Evolutionary conservation across 2,113 vertebrate genomes (phyloP).

Genomic region (Syngnathus floridae): DNA sequence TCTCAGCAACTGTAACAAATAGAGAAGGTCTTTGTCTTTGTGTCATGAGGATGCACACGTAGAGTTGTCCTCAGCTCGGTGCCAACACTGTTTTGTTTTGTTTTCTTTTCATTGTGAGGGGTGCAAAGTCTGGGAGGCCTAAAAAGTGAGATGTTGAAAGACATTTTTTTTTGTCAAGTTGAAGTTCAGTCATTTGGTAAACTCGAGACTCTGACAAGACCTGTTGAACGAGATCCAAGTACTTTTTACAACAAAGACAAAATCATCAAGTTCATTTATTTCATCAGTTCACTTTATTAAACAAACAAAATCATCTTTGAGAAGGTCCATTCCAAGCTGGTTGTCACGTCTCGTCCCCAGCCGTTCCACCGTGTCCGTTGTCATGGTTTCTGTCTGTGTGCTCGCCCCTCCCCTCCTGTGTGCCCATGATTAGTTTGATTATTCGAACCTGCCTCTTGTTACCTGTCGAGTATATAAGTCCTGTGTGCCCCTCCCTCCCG

Average conservation of each 20-base stretch:
- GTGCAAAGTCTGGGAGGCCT: no score
- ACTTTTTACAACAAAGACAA: not conserved
- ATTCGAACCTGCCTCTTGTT: no score
- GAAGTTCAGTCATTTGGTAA: not conserved
- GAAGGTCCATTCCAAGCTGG: no score
- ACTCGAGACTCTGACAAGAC: not conserved
- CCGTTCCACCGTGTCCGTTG: no score
- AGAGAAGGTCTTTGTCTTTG: not conserved
- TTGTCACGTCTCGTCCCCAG: no score
- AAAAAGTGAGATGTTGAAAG: not conserved
- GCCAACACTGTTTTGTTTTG: not conserved
- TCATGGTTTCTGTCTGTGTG: no score
- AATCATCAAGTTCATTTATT: not conserved
- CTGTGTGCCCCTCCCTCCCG: no score
- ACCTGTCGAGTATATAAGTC: no score
- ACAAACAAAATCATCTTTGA: no score
- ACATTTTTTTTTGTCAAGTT: not conserved
- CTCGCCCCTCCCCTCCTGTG: no score
- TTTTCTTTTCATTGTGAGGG: no score
- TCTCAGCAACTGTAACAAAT: not conserved
- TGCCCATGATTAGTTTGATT: no score
- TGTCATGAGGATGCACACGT: conserved; percentile 5
- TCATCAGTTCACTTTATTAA: not conserved
- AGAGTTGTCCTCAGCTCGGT: not conserved
- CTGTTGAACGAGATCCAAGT: not conserved